phyloP scores from a whole-genome alignment of 2,113 vertebrate genomes.

The Peromyscus leucopus region DNA sequence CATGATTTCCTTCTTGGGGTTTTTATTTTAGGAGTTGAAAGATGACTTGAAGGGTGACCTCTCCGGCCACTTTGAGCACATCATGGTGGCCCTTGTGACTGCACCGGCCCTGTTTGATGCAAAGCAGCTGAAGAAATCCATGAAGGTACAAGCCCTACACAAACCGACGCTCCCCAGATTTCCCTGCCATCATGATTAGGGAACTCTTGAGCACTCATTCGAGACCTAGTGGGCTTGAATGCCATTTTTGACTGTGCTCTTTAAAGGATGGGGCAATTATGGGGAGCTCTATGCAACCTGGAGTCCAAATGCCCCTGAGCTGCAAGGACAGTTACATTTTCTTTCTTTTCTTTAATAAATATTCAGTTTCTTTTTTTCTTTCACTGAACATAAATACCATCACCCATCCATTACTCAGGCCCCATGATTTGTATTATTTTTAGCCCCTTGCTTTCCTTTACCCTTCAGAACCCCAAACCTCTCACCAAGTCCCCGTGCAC shows the following conservation, averaged over 20 bases:
- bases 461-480: not conserved
- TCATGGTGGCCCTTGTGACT: constrained; percentile 89
- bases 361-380: constrained; percentile 2
- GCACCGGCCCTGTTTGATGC: constrained; percentile 90
- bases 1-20: not conserved
- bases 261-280: not conserved
- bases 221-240: not conserved
- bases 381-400: not conserved
- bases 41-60: constrained; percentile 92
- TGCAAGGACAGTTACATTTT: not conserved
- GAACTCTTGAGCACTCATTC: not conserved
- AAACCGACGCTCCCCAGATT: not conserved
- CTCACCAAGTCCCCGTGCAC: not conserved
- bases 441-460: not conserved
- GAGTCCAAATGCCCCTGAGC: not conserved
- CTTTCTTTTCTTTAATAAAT: not conserved
- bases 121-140: constrained; percentile 89
- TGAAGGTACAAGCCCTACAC: constrained; percentile 87
- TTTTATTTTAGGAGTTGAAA: constrained; percentile 86
- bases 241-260: not conserved
- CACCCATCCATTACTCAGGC: not conserved
- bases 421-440: not conserved
- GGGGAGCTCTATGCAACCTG: not conserved
- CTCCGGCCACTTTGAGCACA: constrained; percentile 90
- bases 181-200: not conserved